phyloP scores from a whole-genome alignment of 2,888 invertebrate species.

The Drosophila merina region DNA sequence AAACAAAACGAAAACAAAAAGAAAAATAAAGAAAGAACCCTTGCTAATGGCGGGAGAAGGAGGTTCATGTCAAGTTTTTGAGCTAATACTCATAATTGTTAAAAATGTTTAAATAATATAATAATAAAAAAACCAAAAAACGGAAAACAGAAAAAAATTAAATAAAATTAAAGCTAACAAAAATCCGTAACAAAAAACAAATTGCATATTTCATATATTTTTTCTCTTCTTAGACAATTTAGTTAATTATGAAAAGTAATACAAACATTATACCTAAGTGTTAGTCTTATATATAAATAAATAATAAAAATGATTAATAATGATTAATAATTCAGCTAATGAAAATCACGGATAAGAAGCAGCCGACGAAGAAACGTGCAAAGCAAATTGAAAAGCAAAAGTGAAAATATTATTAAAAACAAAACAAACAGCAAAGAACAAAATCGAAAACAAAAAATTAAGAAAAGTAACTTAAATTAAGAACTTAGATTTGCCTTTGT shows the following conservation, averaged over 20 bases:
- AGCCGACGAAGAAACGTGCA: slow-evolving; percentile 36
- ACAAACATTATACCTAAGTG: slow-evolving; percentile 78
- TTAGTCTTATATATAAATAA: slow-evolving; percentile 78
- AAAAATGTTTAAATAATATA: slow-evolving; percentile 65
- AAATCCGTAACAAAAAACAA: slow-evolving; percentile 59
- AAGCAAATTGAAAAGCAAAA: slow-evolving; percentile 34
- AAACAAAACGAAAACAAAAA: slow-evolving; percentile 28
- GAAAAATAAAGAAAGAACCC: slow-evolving; percentile 15
- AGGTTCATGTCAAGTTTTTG: slow-evolving; percentile 73
- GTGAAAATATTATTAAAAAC: slow-evolving; percentile 43
- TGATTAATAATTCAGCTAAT: slow-evolving; percentile 47
- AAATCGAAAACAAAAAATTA: slow-evolving; percentile 46
- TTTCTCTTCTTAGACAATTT: slow-evolving; percentile 79
- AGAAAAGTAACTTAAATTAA: slow-evolving; percentile 58
- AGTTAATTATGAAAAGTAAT: slow-evolving; percentile 76
- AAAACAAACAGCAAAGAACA: slow-evolving; percentile 22
- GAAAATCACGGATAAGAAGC: slow-evolving; percentile 47
- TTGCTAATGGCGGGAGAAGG: slow-evolving; percentile 53
- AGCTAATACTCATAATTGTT: slow-evolving; percentile 80
- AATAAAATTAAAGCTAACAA: slow-evolving; percentile 26
- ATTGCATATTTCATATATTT: slow-evolving; percentile 65
- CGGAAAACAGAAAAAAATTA: slow-evolving; percentile 47
- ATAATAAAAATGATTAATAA: slow-evolving; percentile 51
- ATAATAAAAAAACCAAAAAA: slow-evolving; percentile 48
- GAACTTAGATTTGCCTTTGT: slow-evolving; percentile 68